Evolutionary conservation across 2,797 vertebrate species (phyloP).

Genomic region (Megaceryle alcyon): DNA sequence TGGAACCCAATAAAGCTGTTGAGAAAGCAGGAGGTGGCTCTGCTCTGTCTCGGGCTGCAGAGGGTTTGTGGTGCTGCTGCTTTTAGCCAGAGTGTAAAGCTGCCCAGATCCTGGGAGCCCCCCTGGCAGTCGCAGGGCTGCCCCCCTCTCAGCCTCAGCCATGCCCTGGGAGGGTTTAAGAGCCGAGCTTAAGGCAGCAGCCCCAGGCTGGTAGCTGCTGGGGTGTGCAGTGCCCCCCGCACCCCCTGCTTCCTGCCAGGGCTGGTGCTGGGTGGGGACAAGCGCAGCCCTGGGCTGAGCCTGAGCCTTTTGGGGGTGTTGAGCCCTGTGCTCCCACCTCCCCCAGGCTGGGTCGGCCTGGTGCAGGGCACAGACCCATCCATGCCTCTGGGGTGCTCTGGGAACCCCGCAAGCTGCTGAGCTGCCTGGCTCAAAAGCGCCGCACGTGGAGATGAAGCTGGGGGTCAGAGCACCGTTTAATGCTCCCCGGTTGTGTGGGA

Average conservation of each 20-base stretch:
- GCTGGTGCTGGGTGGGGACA: not conserved
- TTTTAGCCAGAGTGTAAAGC: not conserved
- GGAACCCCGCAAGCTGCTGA: not conserved
- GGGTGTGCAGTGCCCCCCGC: not conserved
- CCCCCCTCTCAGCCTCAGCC: not conserved
- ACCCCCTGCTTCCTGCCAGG: not conserved
- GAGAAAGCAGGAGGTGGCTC: not conserved
- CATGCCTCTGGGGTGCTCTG: rapidly evolving
- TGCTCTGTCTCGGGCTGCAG: not conserved
- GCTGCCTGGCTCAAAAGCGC: not conserved
- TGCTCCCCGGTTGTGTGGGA: not conserved
- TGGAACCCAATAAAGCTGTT: constrained; percentile 21
- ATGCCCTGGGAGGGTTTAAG: not conserved
- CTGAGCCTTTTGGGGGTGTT: rapidly evolving
- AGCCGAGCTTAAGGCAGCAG: not conserved
- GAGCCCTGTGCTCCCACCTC: not conserved
- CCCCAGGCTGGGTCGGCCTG: too few relatives aligned
- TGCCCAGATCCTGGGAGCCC: not conserved
- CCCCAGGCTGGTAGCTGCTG: not conserved
- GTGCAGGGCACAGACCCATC: not conserved
- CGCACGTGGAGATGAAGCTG: rapidly evolving
- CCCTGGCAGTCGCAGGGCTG: not conserved
- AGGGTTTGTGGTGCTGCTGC: not conserved
- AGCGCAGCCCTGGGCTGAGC: not conserved
- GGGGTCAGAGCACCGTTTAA: rapidly evolving